A percentile compares a stretch with the other conserved stretches of the same genome.
phyloP scores from a whole-genome alignment of 2,797 vertebrate species.

The Sciurus vulgaris region DNA sequence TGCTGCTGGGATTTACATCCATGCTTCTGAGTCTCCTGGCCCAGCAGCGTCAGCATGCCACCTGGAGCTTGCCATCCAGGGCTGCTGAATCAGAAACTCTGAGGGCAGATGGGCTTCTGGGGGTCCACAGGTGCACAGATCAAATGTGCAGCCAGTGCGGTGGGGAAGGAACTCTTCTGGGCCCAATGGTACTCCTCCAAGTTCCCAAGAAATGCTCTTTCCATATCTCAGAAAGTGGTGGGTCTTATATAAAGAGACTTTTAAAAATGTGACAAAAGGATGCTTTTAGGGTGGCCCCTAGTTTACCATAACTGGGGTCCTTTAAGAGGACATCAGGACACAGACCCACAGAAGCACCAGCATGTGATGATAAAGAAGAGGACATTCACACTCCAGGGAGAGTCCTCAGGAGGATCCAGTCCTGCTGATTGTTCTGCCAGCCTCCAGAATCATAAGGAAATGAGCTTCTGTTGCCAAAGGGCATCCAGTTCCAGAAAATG shows the following conservation, averaged over 20 bases:
- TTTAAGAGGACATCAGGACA: no score
- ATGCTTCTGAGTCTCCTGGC: neutral
- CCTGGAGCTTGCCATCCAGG: no score
- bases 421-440: no score
- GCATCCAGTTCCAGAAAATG: no score
- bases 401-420: neutral
- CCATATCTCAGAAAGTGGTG: neutral
- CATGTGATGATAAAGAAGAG: no score
- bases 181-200: rapidly evolving
- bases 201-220: rapidly evolving
- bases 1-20: neutral
- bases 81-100: neutral
- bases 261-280: neutral
- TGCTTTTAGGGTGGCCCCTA: no score
- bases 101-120: neutral
- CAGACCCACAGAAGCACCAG: neutral
- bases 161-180: no score
- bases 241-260: neutral
- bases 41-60: no score
- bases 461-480: neutral
- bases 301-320: no score
- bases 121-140: rapidly evolving
- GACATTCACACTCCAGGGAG: neutral
- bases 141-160: rapidly evolving
- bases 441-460: no score